Conservation (phyloP, 2,113 vertebrate genomes). For the Leptobrachium leishanense region DNA sequence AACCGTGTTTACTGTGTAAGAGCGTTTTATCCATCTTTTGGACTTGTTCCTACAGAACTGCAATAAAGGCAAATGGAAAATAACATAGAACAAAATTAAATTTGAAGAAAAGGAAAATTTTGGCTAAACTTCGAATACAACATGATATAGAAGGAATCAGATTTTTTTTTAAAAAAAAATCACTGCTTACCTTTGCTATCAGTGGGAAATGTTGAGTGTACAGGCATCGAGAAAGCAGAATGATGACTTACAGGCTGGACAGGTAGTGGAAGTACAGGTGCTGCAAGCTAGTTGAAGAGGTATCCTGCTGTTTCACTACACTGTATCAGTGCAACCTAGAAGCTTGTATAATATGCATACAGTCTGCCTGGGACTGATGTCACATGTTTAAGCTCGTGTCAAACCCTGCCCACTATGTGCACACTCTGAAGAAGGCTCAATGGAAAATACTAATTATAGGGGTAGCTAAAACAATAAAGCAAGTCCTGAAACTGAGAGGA, state of each 20-base stretch:
- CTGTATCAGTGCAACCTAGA: constrained; percentile 19
- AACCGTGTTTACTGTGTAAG: no score
- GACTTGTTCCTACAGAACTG: no score
- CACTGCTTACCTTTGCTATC: background rate
- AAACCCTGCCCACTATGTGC: constrained; percentile 27
- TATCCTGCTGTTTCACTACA: constrained; percentile 10
- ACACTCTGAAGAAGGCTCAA: background rate
- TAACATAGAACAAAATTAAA: no score
- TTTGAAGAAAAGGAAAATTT: no score
- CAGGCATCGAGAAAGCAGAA: background rate
- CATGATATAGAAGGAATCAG: no score
- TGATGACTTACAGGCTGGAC: background rate
- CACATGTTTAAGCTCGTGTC: constrained; percentile 4
- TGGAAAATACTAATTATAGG: background rate
- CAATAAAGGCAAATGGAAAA: no score
- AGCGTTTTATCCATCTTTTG: no score
- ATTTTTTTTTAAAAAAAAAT: no score
- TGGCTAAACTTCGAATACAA: no score
- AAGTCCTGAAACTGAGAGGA: background rate
- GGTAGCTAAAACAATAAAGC: constrained; percentile 1
- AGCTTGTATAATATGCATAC: constrained; percentile 9
- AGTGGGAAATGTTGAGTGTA: background rate
- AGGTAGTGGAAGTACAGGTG: background rate
- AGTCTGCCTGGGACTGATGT: constrained; percentile 32
- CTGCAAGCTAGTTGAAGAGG: constrained; percentile 5